These are phyloP conservation scores for Montipora efflorescens DNA, from an alignment of 64 coral and sea anemone species.

Conservation along the genomic window DNA sequence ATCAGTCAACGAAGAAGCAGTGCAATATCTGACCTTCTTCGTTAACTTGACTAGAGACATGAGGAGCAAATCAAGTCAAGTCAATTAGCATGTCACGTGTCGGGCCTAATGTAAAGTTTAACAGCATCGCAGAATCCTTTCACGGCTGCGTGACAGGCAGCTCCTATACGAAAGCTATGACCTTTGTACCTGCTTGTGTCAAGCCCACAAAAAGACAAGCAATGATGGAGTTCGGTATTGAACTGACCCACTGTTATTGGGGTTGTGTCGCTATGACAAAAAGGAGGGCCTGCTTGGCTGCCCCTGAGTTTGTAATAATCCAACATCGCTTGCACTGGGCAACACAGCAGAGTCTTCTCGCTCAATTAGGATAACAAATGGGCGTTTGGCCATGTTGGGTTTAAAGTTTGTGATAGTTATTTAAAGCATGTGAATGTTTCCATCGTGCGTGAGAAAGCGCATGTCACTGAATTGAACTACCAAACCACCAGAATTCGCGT, in stretches of 20 bases:
- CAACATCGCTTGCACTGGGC: not conserved
- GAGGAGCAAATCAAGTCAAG: no score
- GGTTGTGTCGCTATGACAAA: not conserved
- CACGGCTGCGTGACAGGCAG: not conserved
- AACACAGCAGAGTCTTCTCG: not conserved
- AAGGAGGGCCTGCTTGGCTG: not conserved
- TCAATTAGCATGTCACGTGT: no score
- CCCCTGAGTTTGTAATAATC: not conserved
- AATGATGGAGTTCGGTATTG: not conserved
- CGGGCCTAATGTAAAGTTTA: no score
- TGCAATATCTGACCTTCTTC: no score
- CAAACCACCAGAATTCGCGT: no score
- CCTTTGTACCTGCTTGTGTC: not conserved
- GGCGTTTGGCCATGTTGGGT: not conserved
- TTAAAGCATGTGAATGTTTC: not conserved
- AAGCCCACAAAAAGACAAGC: not conserved
- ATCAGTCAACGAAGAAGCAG: no score
- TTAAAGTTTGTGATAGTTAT: constrained; percentile 33
- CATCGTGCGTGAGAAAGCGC: no score
- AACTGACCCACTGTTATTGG: constrained; percentile 13
- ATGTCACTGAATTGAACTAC: no score
- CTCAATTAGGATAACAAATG: constrained; percentile 28
- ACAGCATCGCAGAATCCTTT: no score
- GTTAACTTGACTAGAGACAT: no score
- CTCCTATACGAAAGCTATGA: not conserved